Evolutionary conservation across 2,797 vertebrate genomes (phyloP), one percentile per base, ranked within the genome.

Genomic region (Coluber constrictor): DNA sequence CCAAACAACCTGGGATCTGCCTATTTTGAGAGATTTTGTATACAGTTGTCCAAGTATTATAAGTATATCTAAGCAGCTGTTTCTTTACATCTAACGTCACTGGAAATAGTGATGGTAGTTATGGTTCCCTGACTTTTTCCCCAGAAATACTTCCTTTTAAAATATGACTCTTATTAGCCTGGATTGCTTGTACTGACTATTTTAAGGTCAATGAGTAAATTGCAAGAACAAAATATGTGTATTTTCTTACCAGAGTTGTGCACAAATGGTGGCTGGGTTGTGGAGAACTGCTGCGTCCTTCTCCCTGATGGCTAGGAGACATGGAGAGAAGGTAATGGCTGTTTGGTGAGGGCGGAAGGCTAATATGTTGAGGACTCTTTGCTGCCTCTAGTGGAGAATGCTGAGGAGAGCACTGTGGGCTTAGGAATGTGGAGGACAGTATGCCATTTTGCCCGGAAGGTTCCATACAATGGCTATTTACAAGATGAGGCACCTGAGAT

Each of bases 331-430:
- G 97, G 96, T 99, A 99, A 93, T 98, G 97, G 96, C 97, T 98
- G 95, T 98, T 98, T 12, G 99, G 99, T 1, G 99, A 99, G 0
- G 98, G 98, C 0, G 99, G 98, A 94, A 98, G 96, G 92, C 98
- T 98, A 97, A 97, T 98, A 93, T 98, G 98, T 95, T 98, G 98
- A 0, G 99, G 98, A 96, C 99, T 99, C 88, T 97, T 97, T 2
- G 98, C 97, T 90, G 98, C 98, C 56, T 98, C 98, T 0, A 98
- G 96, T 0, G 99, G 98, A 0, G 99, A 99, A 95, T 99, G 98
- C 96, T 99, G 98, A 0, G 99, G 99, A 0, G 99, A 99, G 94
- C 98, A 98, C 96, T 99, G 99, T 0, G 99, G 99, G 95, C 99
- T 99, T 93, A 99, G 98, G 96, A 99, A 99, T 2, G 99, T 98